Conservation (phyloP, 2,113 vertebrate genomes). For the Jaculus jaculus region DNA sequence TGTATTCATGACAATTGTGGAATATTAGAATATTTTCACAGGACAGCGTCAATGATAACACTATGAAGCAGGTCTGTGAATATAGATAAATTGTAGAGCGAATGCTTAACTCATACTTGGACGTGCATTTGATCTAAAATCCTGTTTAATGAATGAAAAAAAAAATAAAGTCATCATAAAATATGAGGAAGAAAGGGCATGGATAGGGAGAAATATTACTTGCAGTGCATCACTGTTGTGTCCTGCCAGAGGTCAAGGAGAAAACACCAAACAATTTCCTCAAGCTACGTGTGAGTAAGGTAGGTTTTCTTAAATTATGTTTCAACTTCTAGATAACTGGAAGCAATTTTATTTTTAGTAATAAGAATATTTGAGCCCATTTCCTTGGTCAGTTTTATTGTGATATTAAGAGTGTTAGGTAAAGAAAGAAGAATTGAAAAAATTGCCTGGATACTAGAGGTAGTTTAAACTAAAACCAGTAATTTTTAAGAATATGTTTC, state of each 20-base stretch:
- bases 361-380: background rate
- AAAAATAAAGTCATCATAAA: no score
- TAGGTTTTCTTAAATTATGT: background rate
- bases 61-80: background rate
- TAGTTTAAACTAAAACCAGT: background rate
- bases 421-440: background rate
- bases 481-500: background rate
- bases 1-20: background rate
- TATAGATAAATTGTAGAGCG: no score
- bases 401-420: background rate
- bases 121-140: rapidly evolving
- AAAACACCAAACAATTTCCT: background rate
- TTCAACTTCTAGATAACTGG: background rate
- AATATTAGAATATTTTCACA: background rate
- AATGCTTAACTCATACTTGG: no score
- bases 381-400: background rate
- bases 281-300: background rate
- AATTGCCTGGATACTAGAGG: background rate
- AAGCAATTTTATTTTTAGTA: background rate
- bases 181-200: background rate
- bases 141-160: background rate
- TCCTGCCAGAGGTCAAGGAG: background rate
- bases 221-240: background rate
- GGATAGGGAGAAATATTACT: no score
- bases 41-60: background rate